Base-by-base conservation (phyloP, 2,113 vertebrate species). In the Scalopus aquaticus region DNA sequence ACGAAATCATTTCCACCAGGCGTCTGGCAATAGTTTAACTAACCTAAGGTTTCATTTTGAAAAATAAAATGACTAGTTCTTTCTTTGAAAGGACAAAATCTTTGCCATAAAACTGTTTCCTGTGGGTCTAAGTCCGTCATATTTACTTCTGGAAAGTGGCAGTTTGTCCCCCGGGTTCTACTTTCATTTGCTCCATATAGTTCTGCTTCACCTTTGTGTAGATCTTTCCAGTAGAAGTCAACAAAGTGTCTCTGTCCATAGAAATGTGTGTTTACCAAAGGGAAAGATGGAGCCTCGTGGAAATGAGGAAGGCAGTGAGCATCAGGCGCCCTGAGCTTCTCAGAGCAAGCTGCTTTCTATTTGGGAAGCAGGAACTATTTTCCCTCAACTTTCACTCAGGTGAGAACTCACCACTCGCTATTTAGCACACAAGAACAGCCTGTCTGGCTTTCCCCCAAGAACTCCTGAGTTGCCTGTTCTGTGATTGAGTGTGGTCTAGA, bases 41-140 rank as follows among this genome's bases (percentile, higher is more conserved):
- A 80, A 96, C 88, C 95, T 93, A 95, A 96, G 78, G 82, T 93
- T 93, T 96, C 97, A 97, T 94, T 97, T 96, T 86, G 26, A 97
- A 96, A 97, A 97, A 84, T 96, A 95, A 97, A 97, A 96, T 80
- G 64, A 82, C 82, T 56, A 46, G 42, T 78, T 51, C 62, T 96
- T 96, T 89, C 88, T 91, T 92, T 74, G 51, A 92, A 94, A 97
- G 88, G 85, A 91, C 92, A 96, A 93, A 94, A 65, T 91, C 93
- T 90, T 80, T 90, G 85, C 65, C 82, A 64, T 95, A 67, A 95
- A 96, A 87, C 6, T 1, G 42, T 79, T 95, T 95, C 96, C 95
- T 73, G n/a, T 93, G 95, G 95, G 95, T 82, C 69, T 56, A 51
- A 83, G 69, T 95, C 91, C n/a, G 90, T 94, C 94, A 89, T 80